Evolutionary conservation across 2,888 invertebrate genomes (phyloP).

Genomic region (Ophion ventricosus): DNA sequence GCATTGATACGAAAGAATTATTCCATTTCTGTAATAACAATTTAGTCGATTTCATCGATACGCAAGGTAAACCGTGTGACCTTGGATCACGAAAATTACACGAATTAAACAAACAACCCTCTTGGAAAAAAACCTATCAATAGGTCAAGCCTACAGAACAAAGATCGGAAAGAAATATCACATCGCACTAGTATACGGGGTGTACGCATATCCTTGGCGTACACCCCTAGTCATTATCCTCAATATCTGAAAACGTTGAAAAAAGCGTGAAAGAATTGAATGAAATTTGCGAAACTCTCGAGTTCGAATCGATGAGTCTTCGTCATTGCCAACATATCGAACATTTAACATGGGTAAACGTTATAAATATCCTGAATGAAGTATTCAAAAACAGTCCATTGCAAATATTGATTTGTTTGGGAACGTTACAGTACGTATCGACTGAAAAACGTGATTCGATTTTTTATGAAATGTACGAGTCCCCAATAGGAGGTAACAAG

Average conservation of each 20-base stretch:
- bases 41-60: neutral
- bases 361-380: neutral
- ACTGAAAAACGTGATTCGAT: too few relatives aligned
- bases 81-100: neutral
- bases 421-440: too few relatives aligned
- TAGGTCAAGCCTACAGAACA: neutral
- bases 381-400: neutral
- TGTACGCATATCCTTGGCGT: too few relatives aligned
- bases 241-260: too few relatives aligned
- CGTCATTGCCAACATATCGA: neutral
- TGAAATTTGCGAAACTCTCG: too few relatives aligned
- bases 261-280: too few relatives aligned
- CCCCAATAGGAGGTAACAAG: too few relatives aligned
- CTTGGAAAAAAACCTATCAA: neutral
- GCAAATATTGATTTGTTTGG: constrained; percentile 28
- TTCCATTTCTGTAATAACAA: constrained; percentile 38
- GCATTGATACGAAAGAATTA: neutral
- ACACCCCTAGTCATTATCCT: too few relatives aligned
- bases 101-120: neutral
- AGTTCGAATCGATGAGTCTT: too few relatives aligned
- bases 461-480: too few relatives aligned
- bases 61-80: neutral
- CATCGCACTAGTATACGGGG: too few relatives aligned
- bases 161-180: too few relatives aligned
- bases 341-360: neutral